Evolutionary conservation across 2,888 invertebrate species (phyloP), one percentile per base, ranked within the genome.

Genomic region (Coelopa pilipes): DNA sequence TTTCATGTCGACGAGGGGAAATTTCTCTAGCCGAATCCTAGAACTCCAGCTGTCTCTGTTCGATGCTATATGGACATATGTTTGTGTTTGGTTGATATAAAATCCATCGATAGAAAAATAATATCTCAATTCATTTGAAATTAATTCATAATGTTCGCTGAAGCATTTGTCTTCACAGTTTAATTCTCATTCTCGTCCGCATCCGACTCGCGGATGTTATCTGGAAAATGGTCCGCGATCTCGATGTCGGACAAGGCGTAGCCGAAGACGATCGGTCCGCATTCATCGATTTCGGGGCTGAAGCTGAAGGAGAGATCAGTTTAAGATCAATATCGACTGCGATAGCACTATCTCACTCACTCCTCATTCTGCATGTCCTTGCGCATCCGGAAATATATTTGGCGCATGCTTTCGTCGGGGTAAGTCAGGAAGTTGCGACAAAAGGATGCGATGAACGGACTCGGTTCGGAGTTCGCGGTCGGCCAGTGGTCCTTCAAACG

Each of bases 391-490:
- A 13, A 47, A 45, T 50, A 47, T 34, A 76, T 75, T 13, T 73
- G 2, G 34, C 34, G 34, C 34, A 34, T 34, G 34, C 34, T 34
- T 7, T 34, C 34, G 34, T 34, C 34, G 34, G 70, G 66, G 49
- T 75, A 67, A 11, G 59, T 46, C 10, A 47, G 17, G 49, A 76
- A 74, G 49, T 75, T 62, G 49, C 69, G 17, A n/a, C 76, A 74
- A 60, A 77, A 76, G 19, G 73, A 59, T n/a, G 70, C 47, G 1
- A 76, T 53, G 49, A 77, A 76, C 12, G 73, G 75, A 65, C 76
- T 77, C 1, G 47, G 12, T 9, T 7, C 1, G 11, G 75, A 74
- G 50, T 73, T 46, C 13, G 21, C 46, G 1, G 1, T 65, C 9
- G 13, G 24, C 70, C 75, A 75, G 13, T 75, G 21, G 55, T 70